Evolutionary conservation across 2,888 invertebrate genomes (phyloP).

Genomic region (Scrobipalpa costella): DNA sequence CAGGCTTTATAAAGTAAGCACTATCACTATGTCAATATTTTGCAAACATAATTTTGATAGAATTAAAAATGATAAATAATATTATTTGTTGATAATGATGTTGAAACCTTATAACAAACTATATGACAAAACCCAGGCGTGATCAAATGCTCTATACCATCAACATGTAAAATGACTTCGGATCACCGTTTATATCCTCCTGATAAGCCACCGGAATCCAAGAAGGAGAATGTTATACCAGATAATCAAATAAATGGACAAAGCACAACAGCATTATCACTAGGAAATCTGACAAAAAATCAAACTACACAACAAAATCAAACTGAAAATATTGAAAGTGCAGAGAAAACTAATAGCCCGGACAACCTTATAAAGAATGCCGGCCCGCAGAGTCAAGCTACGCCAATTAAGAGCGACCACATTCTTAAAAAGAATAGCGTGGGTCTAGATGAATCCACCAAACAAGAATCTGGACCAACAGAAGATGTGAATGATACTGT

Average conservation of each 20-base stretch:
- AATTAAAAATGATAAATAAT: too few relatives aligned
- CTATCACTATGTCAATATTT: too few relatives aligned
- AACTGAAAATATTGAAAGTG: background rate
- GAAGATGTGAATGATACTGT: background rate
- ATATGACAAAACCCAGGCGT: background rate
- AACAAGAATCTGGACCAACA: background rate
- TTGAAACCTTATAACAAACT: background rate
- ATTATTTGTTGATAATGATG: background rate
- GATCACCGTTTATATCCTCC: conserved; percentile 9
- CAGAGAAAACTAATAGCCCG: background rate
- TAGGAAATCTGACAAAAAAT: background rate
- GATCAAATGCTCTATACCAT: background rate
- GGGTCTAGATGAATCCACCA: background rate
- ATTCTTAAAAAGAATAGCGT: background rate
- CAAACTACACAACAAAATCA: background rate
- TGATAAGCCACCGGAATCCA: background rate
- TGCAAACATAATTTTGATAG: too few relatives aligned
- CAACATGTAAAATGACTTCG: conserved; percentile 26
- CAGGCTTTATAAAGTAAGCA: too few relatives aligned
- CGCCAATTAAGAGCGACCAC: background rate
- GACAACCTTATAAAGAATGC: background rate
- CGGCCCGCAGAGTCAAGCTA: background rate
- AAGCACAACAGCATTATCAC: background rate
- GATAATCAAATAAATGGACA: background rate
- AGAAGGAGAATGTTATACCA: background rate